Evolutionary conservation across 2,888 invertebrate genomes (phyloP).

Genomic region (Erebia palarica): DNA sequence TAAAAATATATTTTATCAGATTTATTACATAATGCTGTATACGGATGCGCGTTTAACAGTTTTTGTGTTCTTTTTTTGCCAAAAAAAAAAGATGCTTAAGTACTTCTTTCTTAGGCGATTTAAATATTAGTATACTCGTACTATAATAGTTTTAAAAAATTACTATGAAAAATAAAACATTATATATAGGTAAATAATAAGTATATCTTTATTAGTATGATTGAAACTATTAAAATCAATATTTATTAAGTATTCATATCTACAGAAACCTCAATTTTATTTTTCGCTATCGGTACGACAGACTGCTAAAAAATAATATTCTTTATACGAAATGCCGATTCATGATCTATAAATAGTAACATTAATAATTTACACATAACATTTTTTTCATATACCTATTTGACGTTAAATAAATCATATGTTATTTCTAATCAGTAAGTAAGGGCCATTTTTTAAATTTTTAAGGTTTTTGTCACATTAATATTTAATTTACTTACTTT

Average conservation of each 20-base stretch:
- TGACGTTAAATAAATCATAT: not conserved
- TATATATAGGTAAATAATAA: not conserved
- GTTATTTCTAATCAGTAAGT: no score
- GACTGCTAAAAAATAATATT: no score
- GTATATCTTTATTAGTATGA: not conserved
- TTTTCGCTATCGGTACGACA: no score
- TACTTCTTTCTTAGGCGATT: constrained; percentile 1
- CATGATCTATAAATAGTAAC: no score
- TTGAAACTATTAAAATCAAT: not conserved
- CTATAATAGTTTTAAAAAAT: not conserved
- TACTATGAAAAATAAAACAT: not conserved
- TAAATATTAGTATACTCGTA: not conserved
- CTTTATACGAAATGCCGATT: no score
- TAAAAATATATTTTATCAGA: constrained; percentile 33
- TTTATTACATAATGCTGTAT: constrained; percentile 26
- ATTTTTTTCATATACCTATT: not conserved
- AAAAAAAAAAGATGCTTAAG: constrained; percentile 1
- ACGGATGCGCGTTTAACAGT: constrained; percentile 39
- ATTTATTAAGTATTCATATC: not conserved
- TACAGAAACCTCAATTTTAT: not conserved
- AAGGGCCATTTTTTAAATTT: no score
- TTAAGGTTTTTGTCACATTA: no score
- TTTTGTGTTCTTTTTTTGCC: constrained; percentile 21
- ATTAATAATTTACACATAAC: not conserved
- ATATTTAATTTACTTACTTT: not conserved